Conservation (phyloP, 2,888 invertebrate genomes). For the Cordilura impudica region DNA sequence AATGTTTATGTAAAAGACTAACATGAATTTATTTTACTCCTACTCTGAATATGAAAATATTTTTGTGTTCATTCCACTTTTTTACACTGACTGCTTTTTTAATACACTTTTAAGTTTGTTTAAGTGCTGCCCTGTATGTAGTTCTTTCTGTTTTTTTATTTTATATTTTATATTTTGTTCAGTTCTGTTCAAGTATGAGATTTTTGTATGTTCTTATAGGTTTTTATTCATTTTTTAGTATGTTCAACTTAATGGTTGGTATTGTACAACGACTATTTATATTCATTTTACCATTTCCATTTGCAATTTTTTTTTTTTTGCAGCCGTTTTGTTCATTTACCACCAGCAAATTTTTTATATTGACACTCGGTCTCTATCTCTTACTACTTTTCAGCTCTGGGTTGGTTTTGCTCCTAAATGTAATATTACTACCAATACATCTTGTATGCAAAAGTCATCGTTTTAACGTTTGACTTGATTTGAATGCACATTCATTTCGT, state of each 20-base stretch:
- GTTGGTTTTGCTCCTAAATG: conserved; percentile 50
- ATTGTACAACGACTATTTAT: conserved; percentile 60
- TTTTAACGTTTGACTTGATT: conserved; percentile 67
- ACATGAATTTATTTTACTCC: conserved; percentile 58
- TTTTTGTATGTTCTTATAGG: conserved; percentile 69
- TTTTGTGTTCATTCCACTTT: conserved; percentile 27
- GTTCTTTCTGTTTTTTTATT: conserved; percentile 35
- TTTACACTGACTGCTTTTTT: conserved; percentile 56
- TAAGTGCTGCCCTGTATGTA: conserved; percentile 60
- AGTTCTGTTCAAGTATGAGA: conserved; percentile 52
- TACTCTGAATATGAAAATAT: not conserved
- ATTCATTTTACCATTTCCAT: conserved; percentile 59
- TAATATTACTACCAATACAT: conserved; percentile 62
- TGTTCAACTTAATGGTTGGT: conserved; percentile 56
- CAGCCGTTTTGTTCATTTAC: conserved; percentile 49
- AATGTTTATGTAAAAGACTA: conserved; percentile 53
- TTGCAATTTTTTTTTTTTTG: conserved; percentile 22
- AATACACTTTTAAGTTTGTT: conserved; percentile 60
- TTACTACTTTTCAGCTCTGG: conserved; percentile 7
- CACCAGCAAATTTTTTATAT: conserved; percentile 39
- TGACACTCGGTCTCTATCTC: conserved; percentile 22
- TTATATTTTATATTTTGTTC: conserved; percentile 45
- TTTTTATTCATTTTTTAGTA: conserved; percentile 34
- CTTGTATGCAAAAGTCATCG: conserved; percentile 64
- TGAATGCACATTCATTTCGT: conserved; percentile 66